These are phyloP conservation scores for Gastrophryne carolinensis DNA, from an alignment of 2,797 vertebrate species.

Conservation along the genomic window DNA sequence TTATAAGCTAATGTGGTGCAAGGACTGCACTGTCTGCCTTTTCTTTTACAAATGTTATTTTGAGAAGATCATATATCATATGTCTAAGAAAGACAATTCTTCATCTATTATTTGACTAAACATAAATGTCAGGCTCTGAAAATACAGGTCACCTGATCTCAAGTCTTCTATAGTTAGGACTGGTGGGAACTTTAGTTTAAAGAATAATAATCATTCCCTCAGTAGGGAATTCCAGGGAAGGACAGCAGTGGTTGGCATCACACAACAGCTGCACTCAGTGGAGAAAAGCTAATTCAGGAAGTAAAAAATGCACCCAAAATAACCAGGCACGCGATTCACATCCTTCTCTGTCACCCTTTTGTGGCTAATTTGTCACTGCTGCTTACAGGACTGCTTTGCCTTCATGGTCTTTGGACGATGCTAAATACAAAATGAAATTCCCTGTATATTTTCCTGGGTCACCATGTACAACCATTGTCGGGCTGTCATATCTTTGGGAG, in stretches of 20 bases:
- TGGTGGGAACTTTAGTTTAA: constrained; percentile 11
- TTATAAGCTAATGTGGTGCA: background rate
- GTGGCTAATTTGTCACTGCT: background rate
- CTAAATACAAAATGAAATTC: too few relatives aligned
- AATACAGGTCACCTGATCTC: constrained; percentile 44
- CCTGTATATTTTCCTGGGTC: too few relatives aligned
- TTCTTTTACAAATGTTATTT: background rate
- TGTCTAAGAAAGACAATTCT: constrained; percentile 28
- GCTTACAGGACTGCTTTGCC: background rate
- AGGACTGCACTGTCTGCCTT: background rate
- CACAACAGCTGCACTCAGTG: constrained; percentile 1
- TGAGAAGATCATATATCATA: background rate
- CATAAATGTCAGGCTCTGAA: constrained; percentile 22
- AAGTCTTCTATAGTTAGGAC: constrained; percentile 16
- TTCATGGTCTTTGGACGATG: too few relatives aligned
- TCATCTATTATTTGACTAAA: constrained; percentile 46
- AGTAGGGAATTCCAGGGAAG: constrained; percentile 54
- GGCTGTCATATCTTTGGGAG: too few relatives aligned
- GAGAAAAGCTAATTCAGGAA: background rate
- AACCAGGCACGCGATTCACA: background rate
- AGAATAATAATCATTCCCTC: background rate
- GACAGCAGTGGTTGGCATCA: background rate
- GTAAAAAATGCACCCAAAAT: background rate
- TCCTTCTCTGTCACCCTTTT: background rate
- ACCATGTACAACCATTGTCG: too few relatives aligned